phyloP scores from a whole-genome alignment of 2,113 vertebrate genomes.

The Dryoscopus gambensis region DNA sequence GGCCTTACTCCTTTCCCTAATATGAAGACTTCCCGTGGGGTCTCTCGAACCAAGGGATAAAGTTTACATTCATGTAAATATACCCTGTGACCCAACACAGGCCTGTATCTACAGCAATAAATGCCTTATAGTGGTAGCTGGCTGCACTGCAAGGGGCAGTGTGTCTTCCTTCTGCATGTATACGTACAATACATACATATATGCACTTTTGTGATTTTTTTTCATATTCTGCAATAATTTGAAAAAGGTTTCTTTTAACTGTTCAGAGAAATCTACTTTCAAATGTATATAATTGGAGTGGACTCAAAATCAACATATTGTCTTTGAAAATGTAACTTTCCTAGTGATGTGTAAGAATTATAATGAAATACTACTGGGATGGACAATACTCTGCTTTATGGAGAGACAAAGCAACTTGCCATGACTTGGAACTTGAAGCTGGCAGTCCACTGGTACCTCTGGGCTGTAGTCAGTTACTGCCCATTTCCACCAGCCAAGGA shows the following conservation, averaged over 20 bases:
- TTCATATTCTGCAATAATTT: background rate
- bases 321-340: background rate
- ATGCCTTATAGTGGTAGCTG: background rate
- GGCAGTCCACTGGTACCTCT: background rate
- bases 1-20: background rate
- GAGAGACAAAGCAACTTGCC: background rate
- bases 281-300: background rate
- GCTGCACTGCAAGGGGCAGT: background rate
- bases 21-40: background rate
- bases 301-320: background rate
- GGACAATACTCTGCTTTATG: background rate
- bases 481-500: background rate
- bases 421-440: background rate
- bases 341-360: background rate
- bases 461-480: background rate
- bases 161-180: background rate
- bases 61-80: background rate
- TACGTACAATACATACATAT: background rate
- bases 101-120: background rate
- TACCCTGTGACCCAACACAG: background rate
- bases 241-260: background rate
- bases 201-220: background rate
- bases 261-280: background rate
- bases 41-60: background rate
- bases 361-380: background rate